A percentile compares a stretch with the other conserved stretches of the same genome.
Conservation (phyloP, 2,113 vertebrate species). For the Mesembrinibis cayennensis region DNA sequence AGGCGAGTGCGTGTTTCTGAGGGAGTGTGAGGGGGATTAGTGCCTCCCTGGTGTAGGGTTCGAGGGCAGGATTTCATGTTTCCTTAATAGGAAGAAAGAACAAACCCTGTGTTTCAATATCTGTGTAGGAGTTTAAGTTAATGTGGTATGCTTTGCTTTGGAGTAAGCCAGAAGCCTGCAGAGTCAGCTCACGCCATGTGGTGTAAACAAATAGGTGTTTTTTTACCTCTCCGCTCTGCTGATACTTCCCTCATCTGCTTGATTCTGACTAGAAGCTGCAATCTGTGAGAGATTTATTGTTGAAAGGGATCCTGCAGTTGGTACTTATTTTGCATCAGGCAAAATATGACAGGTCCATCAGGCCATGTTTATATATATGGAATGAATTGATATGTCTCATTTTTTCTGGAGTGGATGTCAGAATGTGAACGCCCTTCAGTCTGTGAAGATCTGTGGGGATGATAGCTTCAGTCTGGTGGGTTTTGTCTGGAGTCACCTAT, state of each 20-base stretch:
- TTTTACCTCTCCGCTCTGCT: background rate
- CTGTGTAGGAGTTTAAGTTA: background rate
- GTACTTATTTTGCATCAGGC: background rate
- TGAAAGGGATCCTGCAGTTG: background rate
- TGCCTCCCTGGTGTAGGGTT: background rate
- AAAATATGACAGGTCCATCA: background rate
- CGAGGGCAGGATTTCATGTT: background rate
- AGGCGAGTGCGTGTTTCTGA: background rate
- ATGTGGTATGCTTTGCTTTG: background rate
- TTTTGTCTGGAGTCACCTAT: background rate
- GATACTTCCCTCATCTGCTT: background rate
- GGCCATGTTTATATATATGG: background rate
- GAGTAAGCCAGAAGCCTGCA: background rate
- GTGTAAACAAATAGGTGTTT: fast-evolving
- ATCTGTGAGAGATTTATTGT: background rate
- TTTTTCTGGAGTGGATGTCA: background rate
- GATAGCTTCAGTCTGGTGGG: background rate
- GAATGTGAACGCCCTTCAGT: background rate
- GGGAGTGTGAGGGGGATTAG: background rate
- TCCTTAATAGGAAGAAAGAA: background rate
- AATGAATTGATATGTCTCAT: background rate
- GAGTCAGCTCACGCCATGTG: background rate
- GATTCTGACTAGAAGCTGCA: background rate
- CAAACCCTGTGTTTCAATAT: background rate
- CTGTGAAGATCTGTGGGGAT: background rate